These are phyloP conservation scores for Sylvietta virens DNA, from an alignment of 2,113 vertebrate species.

Conservation along the genomic window DNA sequence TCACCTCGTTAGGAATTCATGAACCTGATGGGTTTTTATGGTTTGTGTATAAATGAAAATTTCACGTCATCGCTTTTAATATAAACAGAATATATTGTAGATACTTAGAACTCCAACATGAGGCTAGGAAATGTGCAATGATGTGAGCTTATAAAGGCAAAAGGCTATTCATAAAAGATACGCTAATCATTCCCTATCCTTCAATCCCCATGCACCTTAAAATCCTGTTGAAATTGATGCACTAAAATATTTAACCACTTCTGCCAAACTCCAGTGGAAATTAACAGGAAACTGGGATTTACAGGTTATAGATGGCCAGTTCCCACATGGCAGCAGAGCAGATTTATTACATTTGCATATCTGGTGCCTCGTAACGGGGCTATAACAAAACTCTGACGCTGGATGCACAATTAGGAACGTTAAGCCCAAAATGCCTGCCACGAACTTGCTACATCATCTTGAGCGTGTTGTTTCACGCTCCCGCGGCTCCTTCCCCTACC, in stretches of 20 bases:
- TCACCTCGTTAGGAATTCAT: slow-evolving; percentile 71
- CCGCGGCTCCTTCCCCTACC: background rate
- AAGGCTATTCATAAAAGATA: slow-evolving; percentile 15
- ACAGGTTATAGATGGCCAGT: slow-evolving; percentile 22
- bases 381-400: background rate
- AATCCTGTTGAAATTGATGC: slow-evolving; percentile 25
- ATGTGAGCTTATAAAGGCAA: slow-evolving; percentile 29
- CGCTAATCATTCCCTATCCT: background rate
- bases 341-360: slow-evolving; percentile 13
- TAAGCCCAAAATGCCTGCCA: slow-evolving; percentile 7
- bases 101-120: background rate
- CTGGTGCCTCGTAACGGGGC: background rate
- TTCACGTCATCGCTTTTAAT: slow-evolving; percentile 70
- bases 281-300: slow-evolving; percentile 7
- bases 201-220: slow-evolving; percentile 8
- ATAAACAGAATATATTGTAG: slow-evolving; percentile 56
- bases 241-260: slow-evolving; percentile 52
- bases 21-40: slow-evolving; percentile 70
- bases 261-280: slow-evolving; percentile 28
- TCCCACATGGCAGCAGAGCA: background rate
- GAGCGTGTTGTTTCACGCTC: background rate
- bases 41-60: slow-evolving; percentile 75
- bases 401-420: background rate
- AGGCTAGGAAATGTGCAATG: background rate
- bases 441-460: background rate